phyloP scores from a whole-genome alignment of 2,113 vertebrate species.

The Mohoua ochrocephala region DNA sequence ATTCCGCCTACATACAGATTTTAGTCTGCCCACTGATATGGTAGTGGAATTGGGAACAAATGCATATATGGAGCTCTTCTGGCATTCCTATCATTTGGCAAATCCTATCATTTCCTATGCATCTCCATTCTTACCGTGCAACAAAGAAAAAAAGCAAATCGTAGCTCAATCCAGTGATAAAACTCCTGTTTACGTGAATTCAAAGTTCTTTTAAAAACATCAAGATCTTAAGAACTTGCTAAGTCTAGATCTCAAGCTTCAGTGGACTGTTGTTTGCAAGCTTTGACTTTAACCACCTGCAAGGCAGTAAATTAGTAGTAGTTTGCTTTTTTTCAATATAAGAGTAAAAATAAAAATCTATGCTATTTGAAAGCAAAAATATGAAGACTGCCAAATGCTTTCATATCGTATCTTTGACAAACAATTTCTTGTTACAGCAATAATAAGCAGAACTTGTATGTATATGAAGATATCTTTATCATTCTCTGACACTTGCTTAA shows the following conservation, averaged over 20 bases:
- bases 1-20: background rate
- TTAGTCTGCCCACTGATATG: background rate
- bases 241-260: background rate
- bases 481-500: background rate
- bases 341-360: background rate
- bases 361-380: background rate
- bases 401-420: background rate
- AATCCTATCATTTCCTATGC: background rate
- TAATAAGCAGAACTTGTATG: background rate
- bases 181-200: background rate
- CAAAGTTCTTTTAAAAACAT: background rate
- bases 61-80: background rate
- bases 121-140: background rate
- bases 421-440: background rate
- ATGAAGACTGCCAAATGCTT: slow-evolving; percentile 1
- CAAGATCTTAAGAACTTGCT: background rate
- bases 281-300: background rate
- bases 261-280: background rate
- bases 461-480: background rate
- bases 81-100: background rate
- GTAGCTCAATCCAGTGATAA: background rate
- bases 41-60: background rate
- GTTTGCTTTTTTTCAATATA: background rate
- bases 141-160: background rate
- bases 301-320: background rate